Evolutionary conservation across 2,888 invertebrate genomes (phyloP).

Genomic region (Girardia tigrina): DNA sequence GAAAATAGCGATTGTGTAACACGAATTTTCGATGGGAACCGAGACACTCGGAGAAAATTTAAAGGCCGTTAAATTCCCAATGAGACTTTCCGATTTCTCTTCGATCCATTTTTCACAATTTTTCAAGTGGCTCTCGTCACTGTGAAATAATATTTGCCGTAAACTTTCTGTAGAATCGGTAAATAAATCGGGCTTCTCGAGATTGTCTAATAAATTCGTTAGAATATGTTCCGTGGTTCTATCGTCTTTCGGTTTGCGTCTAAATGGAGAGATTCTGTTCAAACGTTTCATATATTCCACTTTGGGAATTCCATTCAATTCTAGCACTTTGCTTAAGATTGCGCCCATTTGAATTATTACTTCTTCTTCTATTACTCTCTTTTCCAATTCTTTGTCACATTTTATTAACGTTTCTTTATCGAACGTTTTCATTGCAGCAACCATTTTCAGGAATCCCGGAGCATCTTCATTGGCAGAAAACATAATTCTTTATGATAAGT

Average conservation of each 20-base stretch:
- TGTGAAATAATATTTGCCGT: neutral
- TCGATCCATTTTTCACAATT: neutral
- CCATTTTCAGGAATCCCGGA: neutral
- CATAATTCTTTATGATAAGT: neutral
- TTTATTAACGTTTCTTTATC: neutral
- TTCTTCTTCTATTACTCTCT: neutral
- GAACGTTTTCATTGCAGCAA: neutral
- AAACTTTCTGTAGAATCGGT: neutral
- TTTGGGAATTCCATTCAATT: neutral
- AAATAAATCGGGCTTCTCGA: neutral
- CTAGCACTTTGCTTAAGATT: neutral
- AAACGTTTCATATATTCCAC: neutral
- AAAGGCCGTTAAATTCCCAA: neutral
- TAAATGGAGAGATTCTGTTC: neutral
- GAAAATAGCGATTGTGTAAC: neutral
- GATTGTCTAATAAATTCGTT: neutral
- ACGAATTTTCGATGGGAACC: neutral
- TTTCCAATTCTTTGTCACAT: neutral
- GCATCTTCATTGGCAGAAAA: neutral
- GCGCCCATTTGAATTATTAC: neutral
- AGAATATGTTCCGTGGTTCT: neutral
- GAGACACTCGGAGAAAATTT: neutral
- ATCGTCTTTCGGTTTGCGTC: neutral
- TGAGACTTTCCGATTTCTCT: neutral
- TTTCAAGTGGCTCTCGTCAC: neutral